Conservation (phyloP, 1,140 invertebrate genomes). For the Nebria ingens region DNA sequence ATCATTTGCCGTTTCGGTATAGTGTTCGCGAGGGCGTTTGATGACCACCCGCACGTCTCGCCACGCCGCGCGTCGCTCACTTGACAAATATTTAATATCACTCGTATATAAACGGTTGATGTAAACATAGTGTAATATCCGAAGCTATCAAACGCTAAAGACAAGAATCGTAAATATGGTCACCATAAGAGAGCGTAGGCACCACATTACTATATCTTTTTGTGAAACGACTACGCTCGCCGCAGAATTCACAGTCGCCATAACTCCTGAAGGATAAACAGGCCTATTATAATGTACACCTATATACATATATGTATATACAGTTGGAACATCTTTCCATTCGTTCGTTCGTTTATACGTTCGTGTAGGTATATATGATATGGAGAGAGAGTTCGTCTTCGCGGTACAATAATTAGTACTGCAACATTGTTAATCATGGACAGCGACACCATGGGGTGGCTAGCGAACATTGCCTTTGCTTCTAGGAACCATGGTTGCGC, state of each 20-base stretch:
- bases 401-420: not conserved
- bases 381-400: not conserved
- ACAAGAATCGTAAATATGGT: not conserved
- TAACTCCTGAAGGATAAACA: too few relatives aligned
- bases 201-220: not conserved
- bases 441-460: not conserved
- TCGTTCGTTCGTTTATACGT: too few relatives aligned
- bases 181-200: not conserved
- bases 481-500: not conserved
- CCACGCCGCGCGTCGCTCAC: too few relatives aligned
- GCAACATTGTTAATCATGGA: not conserved
- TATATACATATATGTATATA: too few relatives aligned
- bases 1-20: too few relatives aligned
- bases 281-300: too few relatives aligned
- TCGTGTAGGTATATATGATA: too few relatives aligned
- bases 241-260: too few relatives aligned
- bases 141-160: not conserved
- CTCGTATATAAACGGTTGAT: conserved; percentile 1
- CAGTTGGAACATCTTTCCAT: too few relatives aligned
- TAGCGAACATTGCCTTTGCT: not conserved
- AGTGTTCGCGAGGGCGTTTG: not conserved
- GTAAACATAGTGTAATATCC: not conserved
- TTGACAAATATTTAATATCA: conserved; percentile 9
- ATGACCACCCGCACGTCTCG: conserved; percentile 6
- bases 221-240: not conserved